Evolutionary conservation across 2,888 invertebrate species (phyloP), one percentile per base, ranked within the genome.

Genomic region (Drosophila cognata): DNA sequence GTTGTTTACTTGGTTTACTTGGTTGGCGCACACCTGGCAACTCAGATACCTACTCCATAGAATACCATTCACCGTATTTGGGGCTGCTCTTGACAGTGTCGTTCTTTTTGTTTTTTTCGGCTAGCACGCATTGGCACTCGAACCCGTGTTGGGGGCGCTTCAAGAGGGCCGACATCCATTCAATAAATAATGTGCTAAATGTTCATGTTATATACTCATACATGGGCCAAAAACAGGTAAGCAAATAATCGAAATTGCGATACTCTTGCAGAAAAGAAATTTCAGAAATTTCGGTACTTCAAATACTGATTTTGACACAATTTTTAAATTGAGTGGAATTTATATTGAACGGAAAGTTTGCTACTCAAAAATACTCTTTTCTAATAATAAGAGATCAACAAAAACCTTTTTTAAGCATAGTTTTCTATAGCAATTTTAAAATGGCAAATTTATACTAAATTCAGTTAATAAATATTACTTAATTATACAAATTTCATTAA

Each of bases 51-150:
- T 50, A 59, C 62, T 52, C 53, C 61, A 41, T 51, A 70, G 57
- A 81, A 50, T 65, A 62, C 38, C 33, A 21, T 63, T 61, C 55
- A 29, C 88, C 78, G 59, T 64, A 80, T 84, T 75, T 70, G 90
- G 81, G 56, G 43, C 43, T 53, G 65, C 69, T 77, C 61, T 81
- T 59, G 56, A 56, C 21, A 10, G 28, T 29, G 69, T 38, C 59
- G 51, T 71, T 69, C 58, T 43, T 10, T 43, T 36, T 55, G 31
- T 21, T n/a, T 31, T 31, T 69, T 72, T 57, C 16, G 61, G 69
- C 76, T 61, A 71, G 71, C 87, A 87, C 89, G 90, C 80, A 84
- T 73, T 80, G 74, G 69, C 78, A 84, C 88, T 89, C 57, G 77
- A 79, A 46, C 60, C 48, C 61, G 70, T 65, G 72, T 77, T 67